phyloP scores from a whole-genome alignment of 2,888 invertebrate genomes.

The Pheosia gnoma region DNA sequence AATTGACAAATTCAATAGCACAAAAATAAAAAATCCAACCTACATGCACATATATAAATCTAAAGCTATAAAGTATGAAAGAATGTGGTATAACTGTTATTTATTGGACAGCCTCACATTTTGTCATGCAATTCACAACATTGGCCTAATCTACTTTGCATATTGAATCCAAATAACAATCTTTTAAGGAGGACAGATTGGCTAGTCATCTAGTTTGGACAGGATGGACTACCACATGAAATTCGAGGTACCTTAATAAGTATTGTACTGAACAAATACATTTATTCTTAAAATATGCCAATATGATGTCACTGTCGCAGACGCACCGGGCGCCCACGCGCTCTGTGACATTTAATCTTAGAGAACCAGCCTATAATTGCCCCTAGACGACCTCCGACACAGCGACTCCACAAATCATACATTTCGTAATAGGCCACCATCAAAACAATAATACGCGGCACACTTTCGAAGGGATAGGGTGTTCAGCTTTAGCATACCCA shows the following conservation, averaged over 20 bases:
- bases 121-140: conserved; percentile 16
- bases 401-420: conserved; percentile 47
- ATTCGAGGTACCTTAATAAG: neutral
- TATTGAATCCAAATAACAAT: neutral
- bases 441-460: conserved; percentile 76
- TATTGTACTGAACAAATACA: conserved; percentile 12
- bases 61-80: conserved; percentile 1
- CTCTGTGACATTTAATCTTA: conserved; percentile 51
- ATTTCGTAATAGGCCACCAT: conserved; percentile 74
- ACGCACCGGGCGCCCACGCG: conserved; percentile 53
- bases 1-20: neutral
- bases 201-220: neutral
- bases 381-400: conserved; percentile 44
- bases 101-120: conserved; percentile 10
- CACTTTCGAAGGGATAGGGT: conserved; percentile 71
- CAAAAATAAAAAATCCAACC: neutral
- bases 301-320: conserved; percentile 63
- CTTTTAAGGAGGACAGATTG: neutral
- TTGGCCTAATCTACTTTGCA: conserved; percentile 6
- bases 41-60: conserved; percentile 3
- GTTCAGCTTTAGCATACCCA: conserved; percentile 47
- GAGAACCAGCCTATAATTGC: conserved; percentile 47
- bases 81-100: conserved; percentile 13
- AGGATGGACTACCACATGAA: neutral
- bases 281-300: conserved; percentile 54